A percentile compares a stretch with the other conserved stretches of the same genome.
Evolutionary conservation across 2,113 vertebrate genomes (phyloP).

Genomic region (Phycodurus eques): DNA sequence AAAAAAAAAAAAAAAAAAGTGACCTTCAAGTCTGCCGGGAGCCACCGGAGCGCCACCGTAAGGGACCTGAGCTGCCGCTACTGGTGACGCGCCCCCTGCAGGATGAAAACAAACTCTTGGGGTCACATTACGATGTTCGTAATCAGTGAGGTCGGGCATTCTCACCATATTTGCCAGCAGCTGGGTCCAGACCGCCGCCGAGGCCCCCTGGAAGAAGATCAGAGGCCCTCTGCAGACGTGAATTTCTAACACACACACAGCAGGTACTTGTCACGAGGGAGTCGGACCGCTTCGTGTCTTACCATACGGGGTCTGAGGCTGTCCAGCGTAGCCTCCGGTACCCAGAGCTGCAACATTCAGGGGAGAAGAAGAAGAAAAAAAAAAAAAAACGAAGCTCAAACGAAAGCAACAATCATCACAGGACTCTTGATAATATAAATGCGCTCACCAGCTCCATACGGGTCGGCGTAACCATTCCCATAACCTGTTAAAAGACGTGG

Average conservation of each 20-base stretch:
- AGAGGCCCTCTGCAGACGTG: not conserved
- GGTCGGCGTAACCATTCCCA: slow-evolving; percentile 64
- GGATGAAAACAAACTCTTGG: not conserved
- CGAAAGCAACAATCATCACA: too few relatives aligned
- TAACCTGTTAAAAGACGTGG: slow-evolving; percentile 56
- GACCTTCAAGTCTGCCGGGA: slow-evolving; percentile 68
- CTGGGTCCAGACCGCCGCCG: slow-evolving; percentile 56
- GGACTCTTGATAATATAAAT: not conserved
- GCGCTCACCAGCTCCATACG: slow-evolving; percentile 70
- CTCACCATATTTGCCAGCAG: slow-evolving; percentile 66
- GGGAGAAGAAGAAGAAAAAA: not conserved
- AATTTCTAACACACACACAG: not conserved
- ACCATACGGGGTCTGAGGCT: slow-evolving; percentile 62
- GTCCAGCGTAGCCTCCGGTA: slow-evolving; percentile 55
- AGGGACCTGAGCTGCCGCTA: slow-evolving; percentile 56
- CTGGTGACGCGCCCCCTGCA: slow-evolving; percentile 30
- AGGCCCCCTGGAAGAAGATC: slow-evolving; percentile 49
- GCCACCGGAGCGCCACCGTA: slow-evolving; percentile 62
- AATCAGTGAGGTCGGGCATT: slow-evolving; percentile 12
- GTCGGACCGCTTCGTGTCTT: slow-evolving; percentile 21
- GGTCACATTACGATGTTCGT: not conserved
- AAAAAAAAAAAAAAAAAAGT: not conserved
- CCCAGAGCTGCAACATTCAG: slow-evolving; percentile 48
- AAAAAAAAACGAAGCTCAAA: not conserved
- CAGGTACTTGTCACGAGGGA: not conserved